These are phyloP conservation scores for Drosophila quadrilineata DNA, from an alignment of 1,140 invertebrate species.

Conservation along the genomic window DNA sequence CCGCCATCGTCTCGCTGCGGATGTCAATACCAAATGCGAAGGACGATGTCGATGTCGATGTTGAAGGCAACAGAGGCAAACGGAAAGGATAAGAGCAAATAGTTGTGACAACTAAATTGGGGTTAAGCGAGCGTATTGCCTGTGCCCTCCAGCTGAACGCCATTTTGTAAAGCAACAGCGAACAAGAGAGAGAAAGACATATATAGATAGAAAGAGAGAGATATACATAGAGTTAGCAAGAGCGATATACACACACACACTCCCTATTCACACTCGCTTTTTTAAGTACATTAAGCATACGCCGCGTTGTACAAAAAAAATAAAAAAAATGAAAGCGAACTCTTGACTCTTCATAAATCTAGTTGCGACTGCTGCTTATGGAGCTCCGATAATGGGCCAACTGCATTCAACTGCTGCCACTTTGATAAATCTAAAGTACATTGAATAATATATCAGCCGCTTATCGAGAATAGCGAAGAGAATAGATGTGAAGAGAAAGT, in stretches of 20 bases:
- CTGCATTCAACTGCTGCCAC: background rate
- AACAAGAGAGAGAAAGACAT: slow-evolving; percentile 5
- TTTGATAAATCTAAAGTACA: slow-evolving; percentile 6
- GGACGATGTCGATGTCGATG: background rate
- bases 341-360: slow-evolving; percentile 4
- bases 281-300: background rate
- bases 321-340: no score
- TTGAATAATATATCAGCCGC: slow-evolving; percentile 12
- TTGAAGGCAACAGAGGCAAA: no score
- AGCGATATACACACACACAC: background rate
- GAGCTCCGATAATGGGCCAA: no score
- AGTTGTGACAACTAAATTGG: slow-evolving; percentile 50
- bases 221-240: background rate
- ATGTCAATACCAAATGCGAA: background rate
- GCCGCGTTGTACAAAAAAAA: background rate
- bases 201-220: no score
- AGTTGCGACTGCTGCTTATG: background rate
- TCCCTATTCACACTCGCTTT: background rate
- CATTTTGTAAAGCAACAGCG: slow-evolving; percentile 11
- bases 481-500: no score
- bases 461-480: no score
- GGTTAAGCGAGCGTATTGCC: slow-evolving; percentile 28
- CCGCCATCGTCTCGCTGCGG: background rate
- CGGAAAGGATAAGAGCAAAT: slow-evolving; percentile 25
- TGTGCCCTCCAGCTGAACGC: background rate